These are phyloP conservation scores for Falco concolor DNA, from an alignment of 2,797 vertebrate genomes.

Conservation along the genomic window DNA sequence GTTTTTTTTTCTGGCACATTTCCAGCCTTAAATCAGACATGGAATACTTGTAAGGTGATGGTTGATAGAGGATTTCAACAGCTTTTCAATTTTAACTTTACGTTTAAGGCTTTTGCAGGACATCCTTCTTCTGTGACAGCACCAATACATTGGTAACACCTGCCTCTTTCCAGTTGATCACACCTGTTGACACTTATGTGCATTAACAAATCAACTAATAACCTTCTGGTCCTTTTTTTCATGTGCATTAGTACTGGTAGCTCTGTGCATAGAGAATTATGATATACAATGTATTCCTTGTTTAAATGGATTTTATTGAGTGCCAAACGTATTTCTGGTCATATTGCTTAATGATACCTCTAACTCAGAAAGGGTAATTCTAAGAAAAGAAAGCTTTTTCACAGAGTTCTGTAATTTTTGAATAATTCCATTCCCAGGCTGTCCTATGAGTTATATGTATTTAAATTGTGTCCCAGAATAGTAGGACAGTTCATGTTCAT, in stretches of 20 bases:
- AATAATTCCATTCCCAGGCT: not conserved
- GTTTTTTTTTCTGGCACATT: not conserved
- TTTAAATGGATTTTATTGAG: slow-evolving; percentile 28
- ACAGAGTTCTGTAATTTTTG: not conserved
- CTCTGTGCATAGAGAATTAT: not conserved
- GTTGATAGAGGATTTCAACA: slow-evolving; percentile 38
- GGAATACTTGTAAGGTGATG: slow-evolving; percentile 10
- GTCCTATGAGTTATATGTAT: not conserved
- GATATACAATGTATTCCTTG: not conserved
- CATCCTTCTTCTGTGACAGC: slow-evolving; percentile 6
- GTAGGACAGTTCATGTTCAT: not conserved
- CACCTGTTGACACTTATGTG: not conserved
- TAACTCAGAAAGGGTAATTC: not conserved
- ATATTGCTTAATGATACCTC: not conserved
- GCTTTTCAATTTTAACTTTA: slow-evolving; percentile 42
- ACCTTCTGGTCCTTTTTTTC: not conserved
- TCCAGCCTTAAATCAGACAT: slow-evolving; percentile 26
- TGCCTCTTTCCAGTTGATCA: slow-evolving; percentile 28
- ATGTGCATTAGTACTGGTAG: not conserved
- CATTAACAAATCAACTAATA: slow-evolving; percentile 33
- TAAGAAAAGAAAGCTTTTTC: not conserved
- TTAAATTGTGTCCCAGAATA: not conserved
- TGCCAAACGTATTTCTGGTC: not conserved
- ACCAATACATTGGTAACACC: not conserved
- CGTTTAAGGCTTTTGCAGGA: slow-evolving; percentile 5